phyloP scores from a whole-genome alignment of 2,797 vertebrate species.

The Cryptoprocta ferox region DNA sequence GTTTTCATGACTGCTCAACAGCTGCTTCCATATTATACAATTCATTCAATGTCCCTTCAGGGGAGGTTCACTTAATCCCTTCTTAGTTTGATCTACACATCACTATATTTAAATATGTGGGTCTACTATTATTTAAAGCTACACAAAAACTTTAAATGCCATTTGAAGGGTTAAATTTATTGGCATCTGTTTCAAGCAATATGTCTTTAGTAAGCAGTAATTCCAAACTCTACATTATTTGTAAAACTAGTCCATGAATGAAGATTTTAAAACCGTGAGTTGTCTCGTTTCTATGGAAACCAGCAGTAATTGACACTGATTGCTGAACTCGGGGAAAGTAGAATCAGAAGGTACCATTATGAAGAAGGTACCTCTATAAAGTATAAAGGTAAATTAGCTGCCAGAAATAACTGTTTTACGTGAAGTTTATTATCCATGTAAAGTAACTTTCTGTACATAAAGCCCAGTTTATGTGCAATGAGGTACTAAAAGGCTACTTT shows the following conservation, averaged over 20 bases:
- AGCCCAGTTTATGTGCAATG: constrained; percentile 61
- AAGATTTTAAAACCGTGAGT: constrained; percentile 86
- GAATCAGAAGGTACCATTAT: constrained; percentile 85
- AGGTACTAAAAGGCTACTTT: constrained; percentile 68
- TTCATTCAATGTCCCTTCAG: not conserved
- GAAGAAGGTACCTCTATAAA: constrained; percentile 79
- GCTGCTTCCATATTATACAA: constrained; percentile 29
- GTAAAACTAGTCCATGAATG: constrained; percentile 86
- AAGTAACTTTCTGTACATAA: constrained; percentile 73
- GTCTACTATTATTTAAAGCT: constrained; percentile 14
- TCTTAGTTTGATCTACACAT: not conserved
- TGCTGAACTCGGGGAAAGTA: constrained; percentile 85
- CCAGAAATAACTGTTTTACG: constrained; percentile 68
- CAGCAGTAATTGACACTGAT: constrained; percentile 87
- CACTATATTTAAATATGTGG: constrained; percentile 9
- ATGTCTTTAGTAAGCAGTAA: constrained; percentile 64
- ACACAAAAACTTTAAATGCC: constrained; percentile 43
- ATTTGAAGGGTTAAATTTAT: constrained; percentile 63
- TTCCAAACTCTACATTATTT: constrained; percentile 78
- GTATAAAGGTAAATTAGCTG: constrained; percentile 81
- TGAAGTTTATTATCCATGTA: constrained; percentile 66
- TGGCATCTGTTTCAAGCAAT: constrained; percentile 36
- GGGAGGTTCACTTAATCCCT: not conserved
- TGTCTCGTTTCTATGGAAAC: constrained; percentile 86
- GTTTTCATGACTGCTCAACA: not conserved